These are phyloP conservation scores for Netelia inedita DNA, from an alignment of 2,888 invertebrate genomes.

Conservation along the genomic window DNA sequence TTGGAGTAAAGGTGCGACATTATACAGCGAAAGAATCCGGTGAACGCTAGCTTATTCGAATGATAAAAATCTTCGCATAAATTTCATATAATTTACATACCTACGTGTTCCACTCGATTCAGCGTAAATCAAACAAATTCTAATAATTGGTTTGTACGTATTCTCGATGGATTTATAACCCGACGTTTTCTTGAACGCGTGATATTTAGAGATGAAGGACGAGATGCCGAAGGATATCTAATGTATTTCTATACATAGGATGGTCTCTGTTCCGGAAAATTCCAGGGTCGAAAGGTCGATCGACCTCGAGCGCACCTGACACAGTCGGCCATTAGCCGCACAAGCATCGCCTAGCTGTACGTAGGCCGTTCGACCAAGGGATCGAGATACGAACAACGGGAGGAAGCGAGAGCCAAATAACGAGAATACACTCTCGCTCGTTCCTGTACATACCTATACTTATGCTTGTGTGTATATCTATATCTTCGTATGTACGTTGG, in stretches of 20 bases:
- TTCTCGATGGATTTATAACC: too few species aligned
- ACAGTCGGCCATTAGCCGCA: conserved; percentile 43
- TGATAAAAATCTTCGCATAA: too few species aligned
- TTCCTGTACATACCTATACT: neutral
- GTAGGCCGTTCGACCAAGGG: conserved; percentile 32
- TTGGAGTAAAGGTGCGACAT: neutral
- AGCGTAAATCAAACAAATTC: too few species aligned
- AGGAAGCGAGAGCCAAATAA: conserved; percentile 37
- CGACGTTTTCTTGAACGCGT: too few species aligned
- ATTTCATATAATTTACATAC: too few species aligned
- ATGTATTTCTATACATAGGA: neutral
- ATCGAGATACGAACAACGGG: conserved; percentile 40
- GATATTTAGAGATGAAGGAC: neutral
- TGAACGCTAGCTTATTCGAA: too few species aligned
- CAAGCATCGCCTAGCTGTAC: conserved; percentile 3
- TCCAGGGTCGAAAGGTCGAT: conserved; percentile 53
- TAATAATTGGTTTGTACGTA: too few species aligned
- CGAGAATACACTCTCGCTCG: neutral
- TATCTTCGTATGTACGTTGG: neutral
- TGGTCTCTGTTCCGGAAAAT: conserved; percentile 24
- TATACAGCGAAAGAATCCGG: too few species aligned
- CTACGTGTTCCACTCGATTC: too few species aligned
- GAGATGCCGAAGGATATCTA: neutral
- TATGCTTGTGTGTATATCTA: neutral
- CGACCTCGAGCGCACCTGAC: conserved; percentile 51